Conservation (phyloP, 2,113 vertebrate species). For the Coreoperca whiteheadi region DNA sequence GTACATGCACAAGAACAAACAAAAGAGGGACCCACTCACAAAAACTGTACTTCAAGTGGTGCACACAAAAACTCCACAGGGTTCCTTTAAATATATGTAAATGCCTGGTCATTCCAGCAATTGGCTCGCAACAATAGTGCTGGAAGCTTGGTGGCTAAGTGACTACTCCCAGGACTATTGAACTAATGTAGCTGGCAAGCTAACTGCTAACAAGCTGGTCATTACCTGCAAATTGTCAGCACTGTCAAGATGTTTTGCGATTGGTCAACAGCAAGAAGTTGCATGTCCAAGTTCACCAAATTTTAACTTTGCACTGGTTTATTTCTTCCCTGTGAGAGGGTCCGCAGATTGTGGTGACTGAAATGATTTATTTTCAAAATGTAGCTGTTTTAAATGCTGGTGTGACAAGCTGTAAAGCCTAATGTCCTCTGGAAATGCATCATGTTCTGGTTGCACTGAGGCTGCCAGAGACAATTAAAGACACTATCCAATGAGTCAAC, state of each 20-base stretch:
- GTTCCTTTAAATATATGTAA: too few relatives aligned
- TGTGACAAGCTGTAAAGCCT: too few relatives aligned
- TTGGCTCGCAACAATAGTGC: neutral
- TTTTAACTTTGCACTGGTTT: neutral
- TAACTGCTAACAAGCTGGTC: neutral
- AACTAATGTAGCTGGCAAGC: neutral
- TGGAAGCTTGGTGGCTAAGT: neutral
- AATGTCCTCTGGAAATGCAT: too few relatives aligned
- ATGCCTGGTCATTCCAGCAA: too few relatives aligned
- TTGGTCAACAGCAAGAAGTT: neutral
- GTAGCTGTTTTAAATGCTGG: too few relatives aligned
- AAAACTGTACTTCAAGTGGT: too few relatives aligned
- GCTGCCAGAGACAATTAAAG: too few relatives aligned
- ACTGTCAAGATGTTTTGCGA: neutral
- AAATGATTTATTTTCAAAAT: neutral
- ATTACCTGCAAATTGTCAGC: neutral
- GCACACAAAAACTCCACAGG: too few relatives aligned
- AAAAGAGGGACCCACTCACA: too few relatives aligned
- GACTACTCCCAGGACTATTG: neutral
- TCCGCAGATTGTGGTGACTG: neutral
- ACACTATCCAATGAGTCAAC: too few relatives aligned
- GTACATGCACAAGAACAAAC: too few relatives aligned
- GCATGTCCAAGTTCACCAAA: neutral
- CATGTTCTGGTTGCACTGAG: too few relatives aligned
- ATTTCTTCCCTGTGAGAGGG: neutral